A percentile compares a stretch with the other conserved stretches of the same genome.
Evolutionary conservation across 1,140 invertebrate species (phyloP).

Genomic region (Trichonephila clavata): DNA sequence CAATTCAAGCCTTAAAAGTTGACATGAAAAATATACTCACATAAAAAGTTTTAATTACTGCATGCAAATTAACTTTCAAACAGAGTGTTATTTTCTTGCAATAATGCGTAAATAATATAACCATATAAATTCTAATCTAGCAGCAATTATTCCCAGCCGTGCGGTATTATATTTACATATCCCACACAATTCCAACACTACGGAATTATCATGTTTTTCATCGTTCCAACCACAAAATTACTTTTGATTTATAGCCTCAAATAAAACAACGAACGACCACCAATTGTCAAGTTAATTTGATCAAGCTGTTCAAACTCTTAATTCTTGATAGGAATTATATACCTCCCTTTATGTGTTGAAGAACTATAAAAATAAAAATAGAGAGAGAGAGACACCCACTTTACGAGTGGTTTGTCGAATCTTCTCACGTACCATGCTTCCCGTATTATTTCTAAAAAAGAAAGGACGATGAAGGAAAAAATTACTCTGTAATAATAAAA

Average conservation of each 20-base stretch:
- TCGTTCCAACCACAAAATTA: background rate
- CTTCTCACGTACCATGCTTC: constrained; percentile 32
- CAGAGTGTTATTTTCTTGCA: background rate
- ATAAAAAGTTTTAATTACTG: background rate
- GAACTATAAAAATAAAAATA: constrained; percentile 22
- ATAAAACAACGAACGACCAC: background rate
- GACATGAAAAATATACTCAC: no score
- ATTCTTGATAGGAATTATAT: constrained; percentile 21
- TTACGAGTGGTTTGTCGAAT: constrained; percentile 29
- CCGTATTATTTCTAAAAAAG: constrained; percentile 44
- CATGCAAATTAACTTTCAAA: background rate
- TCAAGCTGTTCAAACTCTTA: constrained; percentile 38
- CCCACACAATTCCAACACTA: background rate
- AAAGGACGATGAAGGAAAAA: background rate
- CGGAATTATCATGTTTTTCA: background rate
- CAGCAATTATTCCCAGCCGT: background rate
- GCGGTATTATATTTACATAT: background rate
- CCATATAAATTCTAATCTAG: background rate
- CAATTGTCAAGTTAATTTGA: constrained; percentile 35
- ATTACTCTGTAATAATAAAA: background rate
- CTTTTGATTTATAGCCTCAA: background rate
- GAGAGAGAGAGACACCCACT: constrained; percentile 11
- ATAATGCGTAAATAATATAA: background rate
- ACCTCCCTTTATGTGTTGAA: constrained; percentile 2
- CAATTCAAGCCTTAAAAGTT: no score